Evolutionary conservation across 2,888 invertebrate species (phyloP).

Genomic region (Altica lythri): DNA sequence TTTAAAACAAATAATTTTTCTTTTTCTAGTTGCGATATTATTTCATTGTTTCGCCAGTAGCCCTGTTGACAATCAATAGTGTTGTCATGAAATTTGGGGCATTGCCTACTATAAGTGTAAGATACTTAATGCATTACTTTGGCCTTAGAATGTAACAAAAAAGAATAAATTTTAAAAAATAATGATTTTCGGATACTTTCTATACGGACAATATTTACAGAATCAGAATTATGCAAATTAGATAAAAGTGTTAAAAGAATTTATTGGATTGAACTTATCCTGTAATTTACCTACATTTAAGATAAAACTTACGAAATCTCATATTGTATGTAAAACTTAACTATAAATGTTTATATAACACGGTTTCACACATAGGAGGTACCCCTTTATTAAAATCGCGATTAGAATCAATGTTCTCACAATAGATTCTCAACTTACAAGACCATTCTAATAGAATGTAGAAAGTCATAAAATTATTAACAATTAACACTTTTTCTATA

Average conservation of each 20-base stretch:
- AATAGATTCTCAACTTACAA: constrained; percentile 15
- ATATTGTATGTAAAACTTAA: constrained; percentile 22
- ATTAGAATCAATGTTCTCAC: constrained; percentile 31
- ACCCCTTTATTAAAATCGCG: constrained; percentile 24
- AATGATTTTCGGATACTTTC: background rate
- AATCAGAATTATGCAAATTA: no score
- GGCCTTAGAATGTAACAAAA: background rate
- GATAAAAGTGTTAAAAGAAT: no score
- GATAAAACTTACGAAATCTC: constrained; percentile 7
- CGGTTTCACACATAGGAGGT: constrained; percentile 27
- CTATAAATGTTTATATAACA: constrained; percentile 26
- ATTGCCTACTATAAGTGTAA: background rate
- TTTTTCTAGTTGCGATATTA: no score
- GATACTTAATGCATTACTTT: no score
- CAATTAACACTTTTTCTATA: constrained; percentile 10
- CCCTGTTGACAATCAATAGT: no score
- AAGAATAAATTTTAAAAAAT: background rate
- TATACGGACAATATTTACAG: constrained; percentile 10
- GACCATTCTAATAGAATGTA: constrained; percentile 17
- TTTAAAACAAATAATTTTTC: no score
- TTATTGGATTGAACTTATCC: no score
- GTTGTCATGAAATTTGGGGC: no score
- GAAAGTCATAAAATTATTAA: constrained; percentile 14
- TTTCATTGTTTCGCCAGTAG: no score
- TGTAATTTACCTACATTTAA: no score